phyloP scores from a whole-genome alignment of 2,113 vertebrate genomes.

The Aphelocoma coerulescens region DNA sequence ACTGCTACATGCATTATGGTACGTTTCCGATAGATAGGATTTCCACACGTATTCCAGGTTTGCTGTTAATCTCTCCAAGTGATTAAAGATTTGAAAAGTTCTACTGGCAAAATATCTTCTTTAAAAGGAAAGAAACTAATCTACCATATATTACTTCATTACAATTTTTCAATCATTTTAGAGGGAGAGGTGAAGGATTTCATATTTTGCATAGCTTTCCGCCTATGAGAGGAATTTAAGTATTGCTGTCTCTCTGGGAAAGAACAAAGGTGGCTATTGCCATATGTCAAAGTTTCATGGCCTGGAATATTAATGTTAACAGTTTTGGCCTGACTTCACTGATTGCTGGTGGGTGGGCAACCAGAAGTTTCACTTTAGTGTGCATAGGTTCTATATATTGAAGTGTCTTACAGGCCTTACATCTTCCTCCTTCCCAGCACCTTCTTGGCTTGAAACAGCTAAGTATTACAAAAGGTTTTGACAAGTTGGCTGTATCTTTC shows the following conservation, averaged over 20 bases:
- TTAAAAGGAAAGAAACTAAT: not conserved
- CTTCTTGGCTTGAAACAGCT: not conserved
- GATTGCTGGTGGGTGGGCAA: not conserved
- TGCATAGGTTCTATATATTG: not conserved
- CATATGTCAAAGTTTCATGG: not conserved
- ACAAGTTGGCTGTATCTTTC: not conserved
- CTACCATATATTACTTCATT: not conserved
- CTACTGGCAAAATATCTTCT: not conserved
- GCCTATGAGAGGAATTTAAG: not conserved
- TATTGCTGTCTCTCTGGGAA: not conserved
- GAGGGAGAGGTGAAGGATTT: not conserved
- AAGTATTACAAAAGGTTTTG: not conserved
- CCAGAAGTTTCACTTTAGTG: not conserved
- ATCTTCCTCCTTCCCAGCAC: not conserved
- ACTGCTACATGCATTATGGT: conserved; percentile 99
- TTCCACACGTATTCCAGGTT: not conserved
- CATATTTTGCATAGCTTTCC: not conserved
- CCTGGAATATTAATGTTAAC: not conserved
- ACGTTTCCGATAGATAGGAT: conserved; percentile 57
- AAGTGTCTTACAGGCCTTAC: not conserved
- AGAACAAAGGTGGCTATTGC: not conserved
- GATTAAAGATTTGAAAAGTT: conserved; percentile 16
- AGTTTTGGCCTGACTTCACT: not conserved
- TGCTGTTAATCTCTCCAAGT: conserved; percentile 2
- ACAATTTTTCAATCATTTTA: not conserved